A percentile compares a stretch with the other conserved stretches of the same genome.
phyloP scores from a whole-genome alignment of 2,113 vertebrate genomes.

The Antechinus stuartii region DNA sequence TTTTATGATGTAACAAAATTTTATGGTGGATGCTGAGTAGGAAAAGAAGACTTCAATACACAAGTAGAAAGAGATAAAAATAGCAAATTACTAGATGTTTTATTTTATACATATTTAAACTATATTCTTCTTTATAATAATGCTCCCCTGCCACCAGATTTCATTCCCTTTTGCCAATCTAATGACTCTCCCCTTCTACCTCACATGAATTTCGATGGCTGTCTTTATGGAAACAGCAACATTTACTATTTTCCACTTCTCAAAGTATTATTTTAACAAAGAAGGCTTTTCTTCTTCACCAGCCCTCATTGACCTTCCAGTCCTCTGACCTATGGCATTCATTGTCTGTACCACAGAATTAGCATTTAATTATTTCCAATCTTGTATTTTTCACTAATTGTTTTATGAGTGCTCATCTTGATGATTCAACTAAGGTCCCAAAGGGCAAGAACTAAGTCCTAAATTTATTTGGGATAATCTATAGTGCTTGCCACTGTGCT shows the following conservation, averaged over 20 bases:
- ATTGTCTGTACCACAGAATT: neutral
- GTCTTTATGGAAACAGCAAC: neutral
- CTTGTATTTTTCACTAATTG: neutral
- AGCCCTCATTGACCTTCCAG: neutral
- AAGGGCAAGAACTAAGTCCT: neutral
- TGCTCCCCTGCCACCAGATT: neutral
- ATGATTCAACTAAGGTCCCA: neutral
- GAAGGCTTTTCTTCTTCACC: neutral
- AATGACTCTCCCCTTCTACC: neutral
- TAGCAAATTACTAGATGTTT: neutral
- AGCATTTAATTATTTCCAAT: neutral
- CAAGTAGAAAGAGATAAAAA: neutral
- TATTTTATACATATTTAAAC: neutral
- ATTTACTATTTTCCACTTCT: neutral
- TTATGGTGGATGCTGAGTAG: neutral
- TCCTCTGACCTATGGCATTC: neutral
- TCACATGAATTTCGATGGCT: neutral
- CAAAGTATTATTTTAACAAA: neutral
- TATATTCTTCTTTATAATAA: neutral
- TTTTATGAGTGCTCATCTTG: neutral
- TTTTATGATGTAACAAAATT: neutral
- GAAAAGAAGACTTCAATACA: neutral
- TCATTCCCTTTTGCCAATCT: neutral
- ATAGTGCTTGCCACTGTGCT: neutral
- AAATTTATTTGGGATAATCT: neutral